Percentiles rank a stretch among this genome's conserved stretches.
Conservation (phyloP, 2,797 vertebrate genomes). For the Cossypha heuglini region DNA sequence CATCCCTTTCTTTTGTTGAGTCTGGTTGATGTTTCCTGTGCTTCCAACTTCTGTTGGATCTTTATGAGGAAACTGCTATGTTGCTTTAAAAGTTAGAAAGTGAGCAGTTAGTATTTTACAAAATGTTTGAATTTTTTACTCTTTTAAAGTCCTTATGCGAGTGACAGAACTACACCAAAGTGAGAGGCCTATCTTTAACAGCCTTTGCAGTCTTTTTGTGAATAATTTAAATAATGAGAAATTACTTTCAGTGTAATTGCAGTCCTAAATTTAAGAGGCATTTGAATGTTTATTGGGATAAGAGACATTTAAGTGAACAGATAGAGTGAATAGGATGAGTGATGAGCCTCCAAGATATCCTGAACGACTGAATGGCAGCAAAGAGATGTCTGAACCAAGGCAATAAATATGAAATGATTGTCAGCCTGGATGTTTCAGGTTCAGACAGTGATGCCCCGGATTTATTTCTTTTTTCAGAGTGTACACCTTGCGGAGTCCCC, state of each 20-base stretch:
- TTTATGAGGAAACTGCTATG: not conserved
- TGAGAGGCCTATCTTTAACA: not conserved
- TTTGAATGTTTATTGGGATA: not conserved
- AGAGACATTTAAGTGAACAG: not conserved
- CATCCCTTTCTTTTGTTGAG: not conserved
- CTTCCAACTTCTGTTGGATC: not conserved
- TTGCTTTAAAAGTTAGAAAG: not conserved
- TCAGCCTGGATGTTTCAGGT: not conserved
- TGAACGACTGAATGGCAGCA: not conserved
- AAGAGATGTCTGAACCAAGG: not conserved
- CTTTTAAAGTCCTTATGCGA: not conserved
- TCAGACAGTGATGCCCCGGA: not conserved
- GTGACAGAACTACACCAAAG: not conserved
- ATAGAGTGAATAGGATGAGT: not conserved
- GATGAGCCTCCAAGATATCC: not conserved
- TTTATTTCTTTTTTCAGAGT: conserved; percentile 13
- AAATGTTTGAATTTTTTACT: not conserved
- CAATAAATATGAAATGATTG: not conserved
- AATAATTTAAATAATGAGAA: not conserved
- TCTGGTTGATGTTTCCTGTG: not conserved
- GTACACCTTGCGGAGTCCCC: not conserved
- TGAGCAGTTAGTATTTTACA: not conserved
- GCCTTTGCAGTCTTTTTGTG: not conserved
- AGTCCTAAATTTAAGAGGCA: not conserved
- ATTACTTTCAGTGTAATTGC: not conserved